phyloP scores from a whole-genome alignment of 2,888 invertebrate species.

The Aradus depressus region DNA sequence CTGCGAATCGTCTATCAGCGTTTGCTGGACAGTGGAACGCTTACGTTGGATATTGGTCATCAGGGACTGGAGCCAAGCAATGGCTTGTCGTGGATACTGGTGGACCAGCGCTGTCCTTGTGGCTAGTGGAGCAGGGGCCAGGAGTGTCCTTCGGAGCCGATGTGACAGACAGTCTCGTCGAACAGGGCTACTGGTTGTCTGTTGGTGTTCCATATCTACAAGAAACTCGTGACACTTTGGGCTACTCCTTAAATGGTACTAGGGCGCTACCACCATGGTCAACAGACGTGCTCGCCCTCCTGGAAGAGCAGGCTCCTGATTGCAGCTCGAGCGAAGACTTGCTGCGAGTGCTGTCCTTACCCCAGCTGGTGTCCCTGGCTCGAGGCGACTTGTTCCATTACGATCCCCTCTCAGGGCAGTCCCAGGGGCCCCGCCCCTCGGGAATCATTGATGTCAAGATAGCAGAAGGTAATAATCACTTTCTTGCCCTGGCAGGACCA shows the following conservation, averaged over 20 bases:
- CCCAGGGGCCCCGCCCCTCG: not conserved
- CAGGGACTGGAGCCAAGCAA: slow-evolving; percentile 75
- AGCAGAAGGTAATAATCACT: slow-evolving; percentile 32
- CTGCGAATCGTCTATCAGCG: slow-evolving; percentile 68
- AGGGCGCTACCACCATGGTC: not conserved
- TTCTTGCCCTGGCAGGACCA: slow-evolving; percentile 38
- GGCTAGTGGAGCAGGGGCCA: slow-evolving; percentile 70
- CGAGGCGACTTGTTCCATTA: slow-evolving; percentile 5
- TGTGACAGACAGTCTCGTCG: slow-evolving; percentile 50
- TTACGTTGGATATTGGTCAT: slow-evolving; percentile 55
- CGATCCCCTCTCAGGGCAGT: not conserved
- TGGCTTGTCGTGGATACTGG: slow-evolving; percentile 65
- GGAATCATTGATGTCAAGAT: slow-evolving; percentile 21
- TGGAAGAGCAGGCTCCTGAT: not conserved
- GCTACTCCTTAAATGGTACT: not conserved
- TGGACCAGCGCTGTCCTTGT: slow-evolving; percentile 39
- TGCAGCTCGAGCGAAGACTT: not conserved
- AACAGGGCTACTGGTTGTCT: slow-evolving; percentile 59
- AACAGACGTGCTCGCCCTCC: not conserved
- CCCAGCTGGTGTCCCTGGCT: slow-evolving; percentile 5
- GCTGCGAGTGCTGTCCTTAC: slow-evolving; percentile 1
- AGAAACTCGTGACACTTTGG: slow-evolving; percentile 33
- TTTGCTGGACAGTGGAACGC: slow-evolving; percentile 63
- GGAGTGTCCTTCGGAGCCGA: slow-evolving; percentile 54
- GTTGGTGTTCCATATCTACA: slow-evolving; percentile 49